Base-by-base conservation (phyloP, 2,888 invertebrate genomes). In the Encarsia formosa region DNA sequence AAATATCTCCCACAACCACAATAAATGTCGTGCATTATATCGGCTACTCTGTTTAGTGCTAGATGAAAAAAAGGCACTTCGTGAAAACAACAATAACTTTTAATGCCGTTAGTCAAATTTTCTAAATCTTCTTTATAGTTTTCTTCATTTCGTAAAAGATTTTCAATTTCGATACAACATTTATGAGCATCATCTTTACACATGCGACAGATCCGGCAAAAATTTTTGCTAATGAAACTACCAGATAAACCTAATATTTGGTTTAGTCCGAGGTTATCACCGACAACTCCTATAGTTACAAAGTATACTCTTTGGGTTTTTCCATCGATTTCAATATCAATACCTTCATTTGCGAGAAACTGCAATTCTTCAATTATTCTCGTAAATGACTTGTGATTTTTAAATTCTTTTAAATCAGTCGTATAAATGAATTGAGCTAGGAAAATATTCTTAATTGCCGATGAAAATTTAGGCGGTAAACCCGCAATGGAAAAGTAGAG, bases 21-120 rank as follows among this genome's bases (percentile, higher is more conserved):
- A 54, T 54, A 61, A 22, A 66, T 42, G 49, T 69, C 67, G 42
- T 70, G 69, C 64, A 68, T 66, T 18, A 67, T 55, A 54, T 69
- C 70, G 57, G 63, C 65, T 8, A 58, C 57, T 11, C 59, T 26
- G 58, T 68, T 70, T 23, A 57, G 49, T 42, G 62, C 63, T 35
- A 59, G 46, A 60, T 70, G 65, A 62, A 65, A 67, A 55, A 23
- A 29, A 4, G 53, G 50, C 23, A 50, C 11, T 3, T 57, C 50
- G 60, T 68, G 57, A 58, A 63, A 68, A 29, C 63, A 47, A 51
- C 64, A 64, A 20, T 55, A 38, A 56, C 61, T 60, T 50, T 63
- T 65, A 19, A 65, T 51, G 18, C 63, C 65, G 37, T 11, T 8
- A 6, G 29, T 19, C 2, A 16, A 16, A 31, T 18, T 19, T 5